Conservation (phyloP, 2,888 invertebrate genomes). For the Chymomyza amoena region DNA sequence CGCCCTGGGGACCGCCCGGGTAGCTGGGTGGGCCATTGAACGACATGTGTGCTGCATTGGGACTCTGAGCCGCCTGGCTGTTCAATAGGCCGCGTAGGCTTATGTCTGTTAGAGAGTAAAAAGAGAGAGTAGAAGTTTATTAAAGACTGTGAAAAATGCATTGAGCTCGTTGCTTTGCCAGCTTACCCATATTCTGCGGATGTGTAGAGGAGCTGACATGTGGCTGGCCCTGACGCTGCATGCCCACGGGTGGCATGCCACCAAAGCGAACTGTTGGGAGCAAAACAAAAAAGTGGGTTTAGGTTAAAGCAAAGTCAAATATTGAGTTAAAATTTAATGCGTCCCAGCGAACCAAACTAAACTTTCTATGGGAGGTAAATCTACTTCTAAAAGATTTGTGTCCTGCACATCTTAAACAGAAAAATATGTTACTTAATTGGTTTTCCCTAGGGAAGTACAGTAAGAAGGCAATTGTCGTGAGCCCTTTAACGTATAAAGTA, state of each 20-base stretch:
- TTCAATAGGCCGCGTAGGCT: constrained; percentile 79
- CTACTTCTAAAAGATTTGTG: too few species aligned
- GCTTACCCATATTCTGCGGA: constrained; percentile 82
- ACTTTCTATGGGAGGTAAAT: neutral
- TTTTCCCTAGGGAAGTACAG: too few species aligned
- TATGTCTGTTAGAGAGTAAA: constrained; percentile 68
- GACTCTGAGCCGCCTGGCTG: constrained; percentile 78
- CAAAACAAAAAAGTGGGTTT: neutral
- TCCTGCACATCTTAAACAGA: too few species aligned
- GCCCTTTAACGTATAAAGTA: too few species aligned
- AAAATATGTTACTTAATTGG: too few species aligned
- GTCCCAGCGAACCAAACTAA: neutral
- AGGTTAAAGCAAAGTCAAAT: constrained; percentile 10
- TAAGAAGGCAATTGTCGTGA: too few species aligned
- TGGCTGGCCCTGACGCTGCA: constrained; percentile 80
- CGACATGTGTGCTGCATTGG: constrained; percentile 76
- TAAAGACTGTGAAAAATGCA: neutral
- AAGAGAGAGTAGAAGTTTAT: neutral
- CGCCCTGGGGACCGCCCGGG: constrained; percentile 77
- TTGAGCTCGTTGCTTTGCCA: neutral
- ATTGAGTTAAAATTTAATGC: constrained; percentile 5
- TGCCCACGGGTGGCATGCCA: constrained; percentile 76
- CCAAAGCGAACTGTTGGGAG: constrained; percentile 75
- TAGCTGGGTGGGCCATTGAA: constrained; percentile 77
- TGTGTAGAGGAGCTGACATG: constrained; percentile 84